Evolutionary conservation across 2,113 vertebrate genomes (phyloP).

Genomic region (Mohoua ochrocephala): DNA sequence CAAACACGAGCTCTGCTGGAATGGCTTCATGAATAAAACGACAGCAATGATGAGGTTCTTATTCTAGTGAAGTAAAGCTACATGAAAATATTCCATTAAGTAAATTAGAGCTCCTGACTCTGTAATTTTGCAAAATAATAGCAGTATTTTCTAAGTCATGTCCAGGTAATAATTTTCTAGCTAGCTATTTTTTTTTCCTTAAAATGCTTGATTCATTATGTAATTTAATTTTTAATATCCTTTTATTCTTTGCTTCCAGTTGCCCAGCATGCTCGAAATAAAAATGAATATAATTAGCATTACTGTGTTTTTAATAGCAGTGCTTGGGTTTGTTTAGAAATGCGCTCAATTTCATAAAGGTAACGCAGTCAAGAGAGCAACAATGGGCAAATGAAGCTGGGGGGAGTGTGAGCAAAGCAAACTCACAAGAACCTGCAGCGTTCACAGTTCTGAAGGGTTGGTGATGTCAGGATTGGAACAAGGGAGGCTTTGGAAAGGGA

Average conservation of each 20-base stretch:
- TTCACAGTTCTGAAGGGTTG: neutral
- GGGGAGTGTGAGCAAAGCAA: neutral
- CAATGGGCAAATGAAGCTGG: neutral
- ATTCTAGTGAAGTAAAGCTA: neutral
- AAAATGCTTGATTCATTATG: neutral
- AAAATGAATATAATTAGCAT: neutral
- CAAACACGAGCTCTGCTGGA: conserved; percentile 24
- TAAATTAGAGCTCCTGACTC: neutral
- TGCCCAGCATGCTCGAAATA: neutral
- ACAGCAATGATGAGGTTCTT: neutral
- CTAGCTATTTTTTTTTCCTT: neutral
- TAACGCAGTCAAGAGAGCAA: neutral
- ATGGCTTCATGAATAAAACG: neutral
- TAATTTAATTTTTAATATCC: neutral
- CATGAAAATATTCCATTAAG: neutral
- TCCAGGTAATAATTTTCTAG: neutral
- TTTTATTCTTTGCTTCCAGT: neutral
- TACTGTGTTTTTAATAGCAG: neutral
- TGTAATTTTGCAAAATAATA: conserved; percentile 2
- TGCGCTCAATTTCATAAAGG: neutral
- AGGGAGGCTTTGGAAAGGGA: neutral
- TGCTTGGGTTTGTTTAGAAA: neutral
- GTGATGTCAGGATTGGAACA: neutral
- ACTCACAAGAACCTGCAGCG: fast-evolving
- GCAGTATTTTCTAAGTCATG: neutral